Evolutionary conservation across 2,888 invertebrate genomes (phyloP).

Genomic region (Lydus trimaculatus): DNA sequence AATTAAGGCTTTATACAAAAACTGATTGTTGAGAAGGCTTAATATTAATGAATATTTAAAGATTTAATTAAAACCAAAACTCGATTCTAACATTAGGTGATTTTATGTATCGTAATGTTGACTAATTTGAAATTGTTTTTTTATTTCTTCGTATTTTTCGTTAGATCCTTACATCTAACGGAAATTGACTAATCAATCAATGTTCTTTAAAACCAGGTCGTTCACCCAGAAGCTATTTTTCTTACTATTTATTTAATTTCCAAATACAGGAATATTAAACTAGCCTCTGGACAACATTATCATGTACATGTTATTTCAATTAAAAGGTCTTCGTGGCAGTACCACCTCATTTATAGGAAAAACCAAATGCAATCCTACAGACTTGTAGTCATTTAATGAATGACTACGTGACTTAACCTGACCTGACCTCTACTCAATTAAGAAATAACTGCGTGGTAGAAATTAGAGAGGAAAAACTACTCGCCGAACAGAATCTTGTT

Average conservation of each 20-base stretch:
- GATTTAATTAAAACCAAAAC: not conserved
- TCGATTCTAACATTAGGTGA: not conserved
- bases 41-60: not conserved
- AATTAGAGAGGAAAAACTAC: no score
- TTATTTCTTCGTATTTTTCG: not conserved
- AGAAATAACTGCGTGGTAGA: no score
- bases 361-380: no score
- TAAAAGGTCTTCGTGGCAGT: no score
- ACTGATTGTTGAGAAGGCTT: not conserved
- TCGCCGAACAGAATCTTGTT: no score
- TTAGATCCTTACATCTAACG: not conserved
- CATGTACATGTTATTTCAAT: no score
- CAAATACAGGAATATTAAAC: not conserved
- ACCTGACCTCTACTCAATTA: no score
- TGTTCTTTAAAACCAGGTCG: not conserved
- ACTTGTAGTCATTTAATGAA: no score
- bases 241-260: not conserved
- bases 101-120: not conserved
- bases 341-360: no score
- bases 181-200: slow-evolving; percentile 1
- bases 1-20: not conserved
- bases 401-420: no score
- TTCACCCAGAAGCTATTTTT: not conserved
- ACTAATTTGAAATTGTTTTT: not conserved
- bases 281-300: no score